These are phyloP conservation scores for Hirtodrosophila histrioides DNA, from an alignment of 2,888 invertebrate genomes.

Conservation along the genomic window DNA sequence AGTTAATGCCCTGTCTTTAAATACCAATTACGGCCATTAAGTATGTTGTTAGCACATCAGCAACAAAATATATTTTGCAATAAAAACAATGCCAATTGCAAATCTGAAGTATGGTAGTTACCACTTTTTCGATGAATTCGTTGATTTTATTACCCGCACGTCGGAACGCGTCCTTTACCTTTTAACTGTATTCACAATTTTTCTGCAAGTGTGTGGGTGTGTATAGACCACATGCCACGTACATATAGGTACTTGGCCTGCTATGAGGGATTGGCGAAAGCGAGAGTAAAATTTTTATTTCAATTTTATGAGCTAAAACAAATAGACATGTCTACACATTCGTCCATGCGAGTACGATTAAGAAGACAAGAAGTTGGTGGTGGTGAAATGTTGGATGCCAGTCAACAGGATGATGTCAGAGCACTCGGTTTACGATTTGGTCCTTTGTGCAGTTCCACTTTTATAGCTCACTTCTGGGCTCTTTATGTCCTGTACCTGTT, in stretches of 20 bases:
- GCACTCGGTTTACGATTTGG: constrained; percentile 30
- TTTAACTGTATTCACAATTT: constrained; percentile 18
- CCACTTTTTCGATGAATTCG: constrained; percentile 25
- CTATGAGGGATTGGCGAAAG: constrained; percentile 5
- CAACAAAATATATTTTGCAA: constrained; percentile 11
- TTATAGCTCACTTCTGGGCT: constrained; percentile 28
- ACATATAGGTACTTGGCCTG: neutral
- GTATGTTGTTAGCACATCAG: constrained; percentile 15
- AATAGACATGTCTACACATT: constrained; percentile 13
- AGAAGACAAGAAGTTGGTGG: constrained; percentile 4
- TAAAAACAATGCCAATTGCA: constrained; percentile 20
- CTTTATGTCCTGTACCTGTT: constrained; percentile 30
- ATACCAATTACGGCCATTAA: constrained; percentile 9
- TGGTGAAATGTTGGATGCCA: neutral
- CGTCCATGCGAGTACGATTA: constrained; percentile 5
- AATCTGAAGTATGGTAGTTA: constrained; percentile 16
- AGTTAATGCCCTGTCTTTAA: neutral
- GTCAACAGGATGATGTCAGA: constrained; percentile 1
- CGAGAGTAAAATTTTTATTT: constrained; percentile 42
- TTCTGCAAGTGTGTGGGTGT: neutral
- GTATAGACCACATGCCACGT: neutral
- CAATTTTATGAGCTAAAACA: constrained; percentile 39
- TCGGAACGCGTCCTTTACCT: constrained; percentile 16
- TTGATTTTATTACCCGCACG: constrained; percentile 8
- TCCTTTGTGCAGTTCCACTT: constrained; percentile 16